Base-by-base conservation (phyloP, 1,140 invertebrate genomes). In the Brachionus rubens region DNA sequence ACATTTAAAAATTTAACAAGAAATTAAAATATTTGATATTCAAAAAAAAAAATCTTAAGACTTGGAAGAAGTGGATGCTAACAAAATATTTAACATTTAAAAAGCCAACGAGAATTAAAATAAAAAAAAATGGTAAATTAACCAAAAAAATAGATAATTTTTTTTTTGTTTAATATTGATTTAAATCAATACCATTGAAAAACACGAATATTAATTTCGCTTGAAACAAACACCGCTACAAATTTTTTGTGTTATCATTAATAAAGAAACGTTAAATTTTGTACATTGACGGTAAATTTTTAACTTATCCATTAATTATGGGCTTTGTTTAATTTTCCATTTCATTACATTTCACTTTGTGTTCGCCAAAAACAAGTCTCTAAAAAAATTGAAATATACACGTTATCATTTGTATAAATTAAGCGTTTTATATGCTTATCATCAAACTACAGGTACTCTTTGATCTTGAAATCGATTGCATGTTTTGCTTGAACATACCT, bases 71-170 rank as follows among this genome's bases (percentile, higher is more conserved):
- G 33, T 5, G 9, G 9, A 36, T 5, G 9, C 3, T 36, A 36
- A 5, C 9, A 36, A 28, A 36, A 7, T 16, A 16, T n/a, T 59
- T 33, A 33, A 59, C 54, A 59, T 59, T 59, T 59, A 16, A 36
- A 59, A 1, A 9, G 16, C 12, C 19, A 48, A 48, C 3, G 16
- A 21, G 16, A 48, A 48, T 16, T n/a, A 16, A 21, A 48, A 59
- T 33, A 33, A 59, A 30, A 30, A 33, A 36, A 36, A 59, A 59
- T 59, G 54, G 54, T 59, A 59, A 59, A 59, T 59, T 59, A 59
- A 59, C 54, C 54, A 59, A 59, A 19, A 59, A 59, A 36, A 59
- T 59, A 59, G 54, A 59, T 59, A 59, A 59, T 59, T 59, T 59
- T n/a, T n/a, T n/a, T 3, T 28, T n/a, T 28, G n/a, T n/a, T 16